These are phyloP conservation scores for Microchirus variegatus DNA, from an alignment of 2,797 vertebrate species.

Conservation along the genomic window DNA sequence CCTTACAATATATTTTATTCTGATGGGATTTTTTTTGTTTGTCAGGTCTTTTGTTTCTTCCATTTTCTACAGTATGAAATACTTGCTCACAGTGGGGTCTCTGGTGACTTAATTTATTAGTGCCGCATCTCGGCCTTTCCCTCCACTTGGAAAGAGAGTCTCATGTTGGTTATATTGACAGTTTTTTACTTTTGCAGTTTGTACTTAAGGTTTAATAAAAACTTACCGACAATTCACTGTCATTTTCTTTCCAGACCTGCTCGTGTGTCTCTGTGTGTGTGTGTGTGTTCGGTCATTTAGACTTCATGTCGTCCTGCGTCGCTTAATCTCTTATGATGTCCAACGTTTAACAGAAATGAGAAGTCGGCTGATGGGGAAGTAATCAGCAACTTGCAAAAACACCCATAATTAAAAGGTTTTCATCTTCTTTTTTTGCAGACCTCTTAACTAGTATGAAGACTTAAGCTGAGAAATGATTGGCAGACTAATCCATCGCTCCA, in stretches of 20 bases:
- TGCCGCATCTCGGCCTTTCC: slow-evolving; percentile 92
- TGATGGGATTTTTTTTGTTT: slow-evolving; percentile 71
- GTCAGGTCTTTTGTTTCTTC: slow-evolving; percentile 85
- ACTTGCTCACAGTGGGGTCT: slow-evolving; percentile 94
- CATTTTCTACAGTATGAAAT: slow-evolving; percentile 92
- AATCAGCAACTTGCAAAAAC: no score
- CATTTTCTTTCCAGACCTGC: slow-evolving; percentile 67
- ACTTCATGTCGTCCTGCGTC: no score
- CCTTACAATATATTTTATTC: slow-evolving; percentile 94
- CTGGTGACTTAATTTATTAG: slow-evolving; percentile 97
- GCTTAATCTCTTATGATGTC: no score
- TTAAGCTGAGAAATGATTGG: no score
- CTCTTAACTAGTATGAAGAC: no score
- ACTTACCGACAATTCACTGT: slow-evolving; percentile 85
- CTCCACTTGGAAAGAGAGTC: slow-evolving; percentile 88
- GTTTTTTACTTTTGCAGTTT: slow-evolving; percentile 99
- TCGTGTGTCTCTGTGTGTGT: slow-evolving; percentile 44
- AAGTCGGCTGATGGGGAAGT: no score
- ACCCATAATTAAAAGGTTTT: no score
- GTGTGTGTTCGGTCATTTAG: no score
- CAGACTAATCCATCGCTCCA: no score
- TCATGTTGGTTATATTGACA: slow-evolving; percentile 97
- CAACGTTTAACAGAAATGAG: no score
- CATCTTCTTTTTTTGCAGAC: no score
- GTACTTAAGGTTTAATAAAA: slow-evolving; percentile 99